Percentiles rank a stretch among this genome's conserved stretches.
Evolutionary conservation across 2,888 invertebrate species (phyloP).

Genomic region (Xanthia icteritia): DNA sequence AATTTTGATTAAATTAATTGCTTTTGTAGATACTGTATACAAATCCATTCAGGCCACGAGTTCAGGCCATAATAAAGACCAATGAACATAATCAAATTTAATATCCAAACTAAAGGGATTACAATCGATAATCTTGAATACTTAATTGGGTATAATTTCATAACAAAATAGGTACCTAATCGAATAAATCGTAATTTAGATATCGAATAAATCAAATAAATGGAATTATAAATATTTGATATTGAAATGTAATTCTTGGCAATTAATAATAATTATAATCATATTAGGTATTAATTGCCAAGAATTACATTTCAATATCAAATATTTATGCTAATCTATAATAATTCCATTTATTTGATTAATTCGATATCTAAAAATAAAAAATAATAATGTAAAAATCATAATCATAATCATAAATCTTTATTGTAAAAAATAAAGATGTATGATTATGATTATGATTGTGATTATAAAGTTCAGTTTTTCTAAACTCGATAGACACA

Average conservation of each 20-base stretch:
- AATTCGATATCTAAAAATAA: no score
- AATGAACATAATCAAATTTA: neutral
- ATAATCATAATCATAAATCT: no score
- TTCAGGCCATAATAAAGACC: neutral
- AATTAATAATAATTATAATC: neutral
- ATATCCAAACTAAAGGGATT: neutral
- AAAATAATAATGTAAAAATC: no score
- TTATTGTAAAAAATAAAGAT: no score
- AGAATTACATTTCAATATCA: no score
- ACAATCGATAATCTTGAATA: neutral
- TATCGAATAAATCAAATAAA: neutral
- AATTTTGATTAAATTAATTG: neutral
- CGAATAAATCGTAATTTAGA: neutral
- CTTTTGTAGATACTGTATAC: neutral
- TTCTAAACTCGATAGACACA: neutral
- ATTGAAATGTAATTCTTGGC: neutral
- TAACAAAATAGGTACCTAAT: neutral
- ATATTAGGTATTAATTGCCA: no score
- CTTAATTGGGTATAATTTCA: constrained; percentile 5
- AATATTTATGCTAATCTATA: no score
- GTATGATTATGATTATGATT: no score
- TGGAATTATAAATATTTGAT: neutral
- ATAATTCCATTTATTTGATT: no score
- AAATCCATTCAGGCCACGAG: neutral
- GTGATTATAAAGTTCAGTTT: neutral